These are phyloP conservation scores for Enteromius radiatus DNA, from an alignment of 2,797 vertebrate genomes.

Conservation along the genomic window DNA sequence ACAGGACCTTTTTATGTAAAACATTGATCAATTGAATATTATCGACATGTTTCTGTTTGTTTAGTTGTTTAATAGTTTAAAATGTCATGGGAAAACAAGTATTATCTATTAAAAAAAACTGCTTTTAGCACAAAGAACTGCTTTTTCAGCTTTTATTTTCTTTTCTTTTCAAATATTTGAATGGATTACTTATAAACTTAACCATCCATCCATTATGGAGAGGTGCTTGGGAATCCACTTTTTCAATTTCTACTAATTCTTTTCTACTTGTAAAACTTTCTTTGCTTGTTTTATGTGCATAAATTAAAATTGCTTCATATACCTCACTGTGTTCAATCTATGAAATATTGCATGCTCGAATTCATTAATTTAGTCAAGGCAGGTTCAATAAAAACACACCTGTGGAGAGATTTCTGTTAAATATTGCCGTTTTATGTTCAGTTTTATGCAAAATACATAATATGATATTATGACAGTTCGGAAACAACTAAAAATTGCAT, in stretches of 20 bases:
- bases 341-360: background rate
- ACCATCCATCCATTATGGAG: slow-evolving; percentile 58
- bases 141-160: slow-evolving; percentile 31
- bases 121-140: slow-evolving; percentile 22
- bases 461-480: background rate
- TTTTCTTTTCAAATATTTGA: slow-evolving; percentile 28
- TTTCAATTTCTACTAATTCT: slow-evolving; percentile 78
- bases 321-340: slow-evolving; percentile 63
- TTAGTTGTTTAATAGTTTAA: slow-evolving; percentile 45
- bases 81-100: slow-evolving; percentile 3
- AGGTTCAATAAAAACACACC: background rate
- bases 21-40: slow-evolving; percentile 60
- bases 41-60: slow-evolving; percentile 46
- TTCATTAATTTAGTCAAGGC: background rate
- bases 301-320: slow-evolving; percentile 82
- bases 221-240: slow-evolving; percentile 68
- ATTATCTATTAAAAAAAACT: slow-evolving; percentile 20
- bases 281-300: slow-evolving; percentile 83
- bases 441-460: background rate
- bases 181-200: slow-evolving; percentile 55
- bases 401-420: background rate
- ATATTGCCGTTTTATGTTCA: background rate
- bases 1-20: slow-evolving; percentile 55
- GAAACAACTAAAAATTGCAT: background rate
- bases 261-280: slow-evolving; percentile 72